Evolutionary conservation across 2,888 invertebrate species (phyloP), one percentile per base, ranked within the genome.

Genomic region (Drosophila pullipes): DNA sequence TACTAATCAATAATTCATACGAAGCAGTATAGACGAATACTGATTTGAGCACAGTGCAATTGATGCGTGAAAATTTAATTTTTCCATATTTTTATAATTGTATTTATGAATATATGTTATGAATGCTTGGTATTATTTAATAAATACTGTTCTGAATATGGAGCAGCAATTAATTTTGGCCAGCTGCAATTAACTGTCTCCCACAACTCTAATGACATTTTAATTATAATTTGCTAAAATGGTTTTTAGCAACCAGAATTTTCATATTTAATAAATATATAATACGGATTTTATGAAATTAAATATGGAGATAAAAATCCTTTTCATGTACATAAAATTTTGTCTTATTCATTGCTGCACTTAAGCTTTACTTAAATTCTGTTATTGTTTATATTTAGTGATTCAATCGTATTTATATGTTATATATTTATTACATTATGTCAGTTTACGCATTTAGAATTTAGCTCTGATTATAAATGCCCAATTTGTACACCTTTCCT

Each of bases 1-100:
- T 16, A 41, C 41, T 63, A 30, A 37, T 81, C 53, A 69, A 81
- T 76, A 69, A 83, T 81, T 81, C 58, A 83, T 72, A 44, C 37
- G 52, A 59, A 65, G 66, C 54, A 66, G 62, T 35, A 37, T 31
- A 53, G 35, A 44, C 9, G 7, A 44, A 28, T 41, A 11, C 41
- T 49, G 53, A 66, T 50, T 62, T 52, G 10, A 50, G 63, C 11
- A 6, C 18, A 35, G 25, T 53, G n/a, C n/a, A n/a, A n/a, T n/a
- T n/a, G n/a, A n/a, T n/a, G n/a, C n/a, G n/a, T n/a, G 59, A 6
- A 35, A n/a, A 30, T 50, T 41, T 9, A 25, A 25, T 9, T 9
- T 4, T 16, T 22, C 9, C 39, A 35, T 6, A 22, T 44, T 52
- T 53, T 18, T 18, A 44, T 60, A 7, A 33, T 9, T 30, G 22